These are phyloP conservation scores for Corythornis madagascariensis DNA, from an alignment of 2,113 vertebrate genomes.

Conservation along the genomic window DNA sequence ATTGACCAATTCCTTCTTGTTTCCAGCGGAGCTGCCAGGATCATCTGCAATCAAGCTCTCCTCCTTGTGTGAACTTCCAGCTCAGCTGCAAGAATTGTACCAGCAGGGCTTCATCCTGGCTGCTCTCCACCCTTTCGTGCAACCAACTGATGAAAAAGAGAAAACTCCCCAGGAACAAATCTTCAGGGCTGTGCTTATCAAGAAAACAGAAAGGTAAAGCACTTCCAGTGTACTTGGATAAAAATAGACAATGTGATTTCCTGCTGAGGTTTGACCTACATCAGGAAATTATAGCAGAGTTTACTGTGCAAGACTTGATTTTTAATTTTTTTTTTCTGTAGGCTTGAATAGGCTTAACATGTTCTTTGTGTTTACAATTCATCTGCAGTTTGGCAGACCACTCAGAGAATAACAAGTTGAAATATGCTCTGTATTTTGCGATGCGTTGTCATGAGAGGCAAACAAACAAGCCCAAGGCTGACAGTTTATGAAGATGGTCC, in stretches of 20 bases:
- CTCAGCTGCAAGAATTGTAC: slow-evolving; percentile 92
- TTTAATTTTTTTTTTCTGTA: neutral
- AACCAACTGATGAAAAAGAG: slow-evolving; percentile 83
- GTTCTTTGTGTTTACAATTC: slow-evolving; percentile 43
- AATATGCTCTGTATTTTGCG: slow-evolving; percentile 47
- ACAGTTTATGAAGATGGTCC: neutral
- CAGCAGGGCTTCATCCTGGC: slow-evolving; percentile 92
- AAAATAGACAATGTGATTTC: slow-evolving; percentile 67
- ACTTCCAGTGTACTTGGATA: slow-evolving; percentile 42
- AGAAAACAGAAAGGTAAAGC: slow-evolving; percentile 88
- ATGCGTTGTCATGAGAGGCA: slow-evolving; percentile 31
- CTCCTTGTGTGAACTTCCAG: slow-evolving; percentile 88
- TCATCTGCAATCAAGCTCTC: slow-evolving; percentile 89
- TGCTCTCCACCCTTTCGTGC: slow-evolving; percentile 92
- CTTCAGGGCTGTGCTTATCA: slow-evolving; percentile 93
- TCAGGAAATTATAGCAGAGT: slow-evolving; percentile 54
- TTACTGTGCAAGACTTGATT: slow-evolving; percentile 40
- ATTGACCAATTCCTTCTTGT: slow-evolving; percentile 54
- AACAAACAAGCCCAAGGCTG: slow-evolving; percentile 35
- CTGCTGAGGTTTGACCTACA: slow-evolving; percentile 61
- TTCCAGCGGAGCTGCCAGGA: slow-evolving; percentile 78
- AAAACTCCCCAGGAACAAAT: slow-evolving; percentile 88
- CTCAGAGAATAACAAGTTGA: slow-evolving; percentile 43
- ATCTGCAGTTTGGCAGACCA: neutral
- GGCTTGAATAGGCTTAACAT: slow-evolving; percentile 44